A percentile compares a stretch with the other conserved stretches of the same genome.
Conservation (phyloP, 2,113 vertebrate species). For the Caracal caracal region DNA sequence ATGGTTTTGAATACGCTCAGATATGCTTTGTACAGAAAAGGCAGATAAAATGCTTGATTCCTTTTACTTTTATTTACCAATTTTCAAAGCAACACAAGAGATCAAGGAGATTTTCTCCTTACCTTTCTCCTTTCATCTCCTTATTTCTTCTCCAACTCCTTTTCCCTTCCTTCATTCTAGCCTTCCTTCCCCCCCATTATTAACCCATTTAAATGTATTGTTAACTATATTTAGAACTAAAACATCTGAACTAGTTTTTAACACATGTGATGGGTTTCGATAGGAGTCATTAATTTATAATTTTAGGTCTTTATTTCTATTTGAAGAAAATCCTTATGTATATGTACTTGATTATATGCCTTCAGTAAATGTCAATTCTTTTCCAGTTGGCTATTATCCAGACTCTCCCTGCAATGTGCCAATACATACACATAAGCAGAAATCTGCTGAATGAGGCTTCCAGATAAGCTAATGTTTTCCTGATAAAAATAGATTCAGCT, state of each 20-base stretch:
- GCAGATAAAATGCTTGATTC: background rate
- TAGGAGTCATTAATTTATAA: background rate
- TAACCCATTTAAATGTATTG: background rate
- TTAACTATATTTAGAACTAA: background rate
- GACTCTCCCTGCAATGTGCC: background rate
- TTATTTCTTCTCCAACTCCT: background rate
- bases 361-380: background rate
- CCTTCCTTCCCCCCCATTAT: background rate
- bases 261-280: background rate
- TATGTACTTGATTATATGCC: background rate
- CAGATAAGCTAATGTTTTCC: background rate
- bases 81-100: background rate
- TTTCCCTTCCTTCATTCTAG: background rate
- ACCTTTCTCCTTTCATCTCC: background rate
- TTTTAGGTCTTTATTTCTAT: background rate
- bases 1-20: background rate
- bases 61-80: background rate
- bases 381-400: background rate
- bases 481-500: background rate
- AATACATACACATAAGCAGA: background rate
- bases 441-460: background rate
- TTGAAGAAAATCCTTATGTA: background rate
- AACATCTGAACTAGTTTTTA: background rate
- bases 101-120: background rate
- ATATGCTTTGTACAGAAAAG: background rate